Evolutionary conservation across 2,888 invertebrate species (phyloP), one percentile per base, ranked within the genome.

Genomic region (Morpho achilles): DNA sequence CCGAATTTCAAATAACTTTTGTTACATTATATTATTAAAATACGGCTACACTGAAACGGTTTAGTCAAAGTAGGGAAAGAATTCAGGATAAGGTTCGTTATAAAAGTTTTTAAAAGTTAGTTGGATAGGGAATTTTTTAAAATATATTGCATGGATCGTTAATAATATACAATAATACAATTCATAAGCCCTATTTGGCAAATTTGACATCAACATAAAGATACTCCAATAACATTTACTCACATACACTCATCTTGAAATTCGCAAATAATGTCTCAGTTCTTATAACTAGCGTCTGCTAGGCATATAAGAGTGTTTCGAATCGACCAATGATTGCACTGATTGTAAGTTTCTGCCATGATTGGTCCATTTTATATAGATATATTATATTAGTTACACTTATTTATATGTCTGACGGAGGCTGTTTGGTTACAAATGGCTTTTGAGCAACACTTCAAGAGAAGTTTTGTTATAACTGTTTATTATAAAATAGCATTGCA

Each of bases 361-460:
- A 87, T 89, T 89, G 89, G 89, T 89, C 89, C 87, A 82, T 89
- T 87, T 88, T 82, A 77, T 69, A 79, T 85, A 88, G 82, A 80
- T 79, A 77, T 80, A 75, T 74, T 70, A 70, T 69, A 70, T 68
- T 82, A 80, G 55, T 61, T 83, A 87, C 87, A 87, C 88, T 82
- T 83, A 84, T 85, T 88, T 84, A 87, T 88, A 87, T 88, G 87
- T 88, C 89, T 87, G 82, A 84, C 87, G 87, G 87, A 86, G 82
- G 87, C 87, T 86, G 80, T 82, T 81, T 79, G 85, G 84, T 84
- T 82, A 84, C 79, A 73, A 69, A 75, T 71, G 72, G 78, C 85
- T 85, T 87, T 89, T 89, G 89, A 89, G 89, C 89, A 87, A 89
- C 89, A 89, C 86, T 87, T 89, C 89, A 89, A 87, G 84, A 82